These are phyloP conservation scores for Amphimallon solstitiale DNA, from an alignment of 2,888 invertebrate species.

Conservation along the genomic window DNA sequence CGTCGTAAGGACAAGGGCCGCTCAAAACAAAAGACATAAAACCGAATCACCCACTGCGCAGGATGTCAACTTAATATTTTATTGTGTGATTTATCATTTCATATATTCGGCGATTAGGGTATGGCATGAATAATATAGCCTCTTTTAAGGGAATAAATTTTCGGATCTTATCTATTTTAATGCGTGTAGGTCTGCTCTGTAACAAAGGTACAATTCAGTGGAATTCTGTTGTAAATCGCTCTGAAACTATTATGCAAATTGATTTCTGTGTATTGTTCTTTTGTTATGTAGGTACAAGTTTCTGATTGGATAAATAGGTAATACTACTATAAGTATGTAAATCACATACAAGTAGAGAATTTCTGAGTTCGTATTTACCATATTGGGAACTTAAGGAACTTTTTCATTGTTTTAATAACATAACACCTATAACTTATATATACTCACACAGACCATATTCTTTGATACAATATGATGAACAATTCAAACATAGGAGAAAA, in stretches of 20 bases:
- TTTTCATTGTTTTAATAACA: too few relatives aligned
- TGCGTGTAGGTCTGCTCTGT: slow-evolving; percentile 2
- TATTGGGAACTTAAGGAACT: too few relatives aligned
- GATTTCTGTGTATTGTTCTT: slow-evolving; percentile 5
- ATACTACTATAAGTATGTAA: too few relatives aligned
- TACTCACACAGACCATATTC: too few relatives aligned
- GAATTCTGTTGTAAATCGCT: slow-evolving; percentile 12
- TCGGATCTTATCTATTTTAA: slow-evolving; percentile 19
- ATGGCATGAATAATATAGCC: slow-evolving; percentile 33
- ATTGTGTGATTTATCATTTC: slow-evolving; percentile 35
- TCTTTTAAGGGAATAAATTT: slow-evolving; percentile 11
- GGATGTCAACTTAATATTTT: slow-evolving; percentile 33
- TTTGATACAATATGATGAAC: too few relatives aligned
- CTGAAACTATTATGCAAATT: slow-evolving; percentile 25
- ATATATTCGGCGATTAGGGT: slow-evolving; percentile 26
- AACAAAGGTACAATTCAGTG: slow-evolving; percentile 14
- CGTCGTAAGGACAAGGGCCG: neutral
- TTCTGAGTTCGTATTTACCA: too few relatives aligned
- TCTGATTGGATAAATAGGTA: too few relatives aligned
- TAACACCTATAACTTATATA: too few relatives aligned
- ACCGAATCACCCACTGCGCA: slow-evolving; percentile 31
- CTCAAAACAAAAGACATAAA: slow-evolving; percentile 23
- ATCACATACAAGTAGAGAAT: too few relatives aligned
- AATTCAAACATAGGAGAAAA: too few relatives aligned
- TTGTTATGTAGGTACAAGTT: too few relatives aligned